Percentiles rank a stretch among this genome's conserved stretches.
Evolutionary conservation across 2,113 vertebrate species (phyloP).

Genomic region (Ctenomys sociabilis): DNA sequence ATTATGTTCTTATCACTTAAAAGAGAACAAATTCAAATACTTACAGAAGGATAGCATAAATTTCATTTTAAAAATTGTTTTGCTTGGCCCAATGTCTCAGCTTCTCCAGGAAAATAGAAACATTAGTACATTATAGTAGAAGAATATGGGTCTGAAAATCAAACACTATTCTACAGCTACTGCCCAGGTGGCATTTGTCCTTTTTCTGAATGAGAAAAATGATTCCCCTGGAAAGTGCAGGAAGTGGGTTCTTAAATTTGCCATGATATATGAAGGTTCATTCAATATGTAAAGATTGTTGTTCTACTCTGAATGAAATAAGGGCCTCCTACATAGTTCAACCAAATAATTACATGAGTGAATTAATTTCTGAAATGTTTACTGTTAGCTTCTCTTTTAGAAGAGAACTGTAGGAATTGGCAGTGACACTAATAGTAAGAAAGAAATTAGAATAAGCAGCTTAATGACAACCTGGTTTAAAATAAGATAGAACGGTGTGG

Average conservation of each 20-base stretch:
- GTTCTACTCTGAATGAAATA: neutral
- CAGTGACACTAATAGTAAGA: no score
- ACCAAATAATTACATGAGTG: neutral
- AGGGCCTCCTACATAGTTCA: neutral
- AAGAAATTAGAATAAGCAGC: neutral
- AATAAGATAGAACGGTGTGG: neutral
- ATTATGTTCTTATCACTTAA: constrained; percentile 5
- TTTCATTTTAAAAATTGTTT: constrained; percentile 7
- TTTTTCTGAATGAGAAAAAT: neutral
- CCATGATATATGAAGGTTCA: neutral
- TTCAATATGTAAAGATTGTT: neutral
- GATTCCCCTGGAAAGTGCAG: neutral
- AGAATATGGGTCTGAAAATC: neutral
- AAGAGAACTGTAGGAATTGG: neutral
- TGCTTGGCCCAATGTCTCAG: neutral
- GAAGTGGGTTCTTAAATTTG: neutral
- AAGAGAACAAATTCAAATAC: neutral
- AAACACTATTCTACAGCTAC: neutral
- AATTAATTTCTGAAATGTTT: neutral
- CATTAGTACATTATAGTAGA: neutral
- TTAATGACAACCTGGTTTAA: neutral
- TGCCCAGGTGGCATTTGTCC: neutral
- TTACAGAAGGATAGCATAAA: neutral
- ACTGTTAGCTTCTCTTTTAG: neutral
- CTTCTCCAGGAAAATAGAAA: neutral